These are phyloP conservation scores for Diadegma fenestrale DNA, from an alignment of 2,888 invertebrate genomes.

Conservation along the genomic window DNA sequence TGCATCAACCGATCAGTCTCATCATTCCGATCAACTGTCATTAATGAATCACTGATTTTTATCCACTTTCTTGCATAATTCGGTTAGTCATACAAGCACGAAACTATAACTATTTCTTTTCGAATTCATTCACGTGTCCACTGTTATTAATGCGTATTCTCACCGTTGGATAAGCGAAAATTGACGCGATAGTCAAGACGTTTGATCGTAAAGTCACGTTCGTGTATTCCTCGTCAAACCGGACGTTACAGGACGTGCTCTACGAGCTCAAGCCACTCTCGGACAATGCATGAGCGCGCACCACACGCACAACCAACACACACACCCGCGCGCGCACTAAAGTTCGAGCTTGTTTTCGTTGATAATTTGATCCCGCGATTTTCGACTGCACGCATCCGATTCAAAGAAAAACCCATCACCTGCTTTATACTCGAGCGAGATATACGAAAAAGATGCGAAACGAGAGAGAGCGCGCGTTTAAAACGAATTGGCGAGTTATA, in stretches of 20 bases:
- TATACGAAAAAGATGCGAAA: neutral
- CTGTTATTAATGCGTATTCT: conserved; percentile 20
- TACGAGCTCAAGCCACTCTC: conserved; percentile 26
- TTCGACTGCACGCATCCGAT: neutral
- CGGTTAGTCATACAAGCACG: neutral
- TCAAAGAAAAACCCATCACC: conserved; percentile 3
- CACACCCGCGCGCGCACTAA: neutral
- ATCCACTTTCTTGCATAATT: conserved; percentile 24
- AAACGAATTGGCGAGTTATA: neutral
- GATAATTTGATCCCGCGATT: neutral
- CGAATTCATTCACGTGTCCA: conserved; percentile 18
- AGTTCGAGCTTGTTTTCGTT: neutral
- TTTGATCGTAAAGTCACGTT: conserved; percentile 64
- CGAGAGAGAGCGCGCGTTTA: neutral
- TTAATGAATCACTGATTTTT: neutral
- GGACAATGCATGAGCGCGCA: conserved; percentile 30
- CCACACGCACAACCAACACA: conserved; percentile 16
- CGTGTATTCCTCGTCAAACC: conserved; percentile 65
- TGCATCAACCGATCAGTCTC: conserved; percentile 38
- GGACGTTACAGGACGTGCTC: conserved; percentile 68
- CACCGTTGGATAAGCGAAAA: conserved; percentile 26
- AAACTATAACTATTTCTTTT: neutral
- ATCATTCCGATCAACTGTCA: neutral
- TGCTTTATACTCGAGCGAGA: conserved; percentile 19
- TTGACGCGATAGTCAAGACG: conserved; percentile 19